Percentiles rank a stretch among this genome's conserved stretches.
phyloP scores from a whole-genome alignment of 1,140 invertebrate species.

The Hesperophylax magnus region DNA sequence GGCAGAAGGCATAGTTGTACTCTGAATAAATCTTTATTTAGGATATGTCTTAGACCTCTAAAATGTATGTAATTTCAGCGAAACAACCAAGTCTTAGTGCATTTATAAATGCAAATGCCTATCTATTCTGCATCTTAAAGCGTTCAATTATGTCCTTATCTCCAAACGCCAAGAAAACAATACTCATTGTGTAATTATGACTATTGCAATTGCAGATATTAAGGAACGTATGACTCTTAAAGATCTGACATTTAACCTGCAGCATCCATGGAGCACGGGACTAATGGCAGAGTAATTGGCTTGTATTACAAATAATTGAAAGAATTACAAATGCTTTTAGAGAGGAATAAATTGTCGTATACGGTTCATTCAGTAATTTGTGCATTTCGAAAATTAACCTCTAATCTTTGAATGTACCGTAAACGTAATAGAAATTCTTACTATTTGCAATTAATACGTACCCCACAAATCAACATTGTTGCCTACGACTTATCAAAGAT shows the following conservation, averaged over 20 bases:
- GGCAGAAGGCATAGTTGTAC: too few species aligned
- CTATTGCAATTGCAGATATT: not conserved
- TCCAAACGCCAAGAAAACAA: not conserved
- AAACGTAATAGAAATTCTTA: not conserved
- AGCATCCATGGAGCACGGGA: not conserved
- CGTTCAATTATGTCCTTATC: not conserved
- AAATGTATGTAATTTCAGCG: too few species aligned
- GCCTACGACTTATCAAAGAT: too few species aligned
- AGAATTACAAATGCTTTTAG: conserved; percentile 9
- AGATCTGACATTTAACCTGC: not conserved
- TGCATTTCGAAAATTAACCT: conserved; percentile 7
- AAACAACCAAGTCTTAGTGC: too few species aligned
- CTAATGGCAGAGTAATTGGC: conserved; percentile 2
- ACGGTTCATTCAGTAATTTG: conserved; percentile 2
- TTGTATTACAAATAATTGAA: conserved; percentile 24
- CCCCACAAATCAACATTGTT: too few species aligned
- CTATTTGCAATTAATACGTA: too few species aligned
- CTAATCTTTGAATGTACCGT: not conserved
- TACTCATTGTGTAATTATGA: not conserved
- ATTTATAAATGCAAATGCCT: too few species aligned
- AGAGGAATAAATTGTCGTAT: conserved; percentile 3
- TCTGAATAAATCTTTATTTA: too few species aligned
- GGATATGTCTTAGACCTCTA: too few species aligned
- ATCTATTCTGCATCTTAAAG: not conserved
- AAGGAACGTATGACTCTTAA: not conserved